Base-by-base conservation (phyloP, 1,140 invertebrate species). In the Archegozetes longisetosus region DNA sequence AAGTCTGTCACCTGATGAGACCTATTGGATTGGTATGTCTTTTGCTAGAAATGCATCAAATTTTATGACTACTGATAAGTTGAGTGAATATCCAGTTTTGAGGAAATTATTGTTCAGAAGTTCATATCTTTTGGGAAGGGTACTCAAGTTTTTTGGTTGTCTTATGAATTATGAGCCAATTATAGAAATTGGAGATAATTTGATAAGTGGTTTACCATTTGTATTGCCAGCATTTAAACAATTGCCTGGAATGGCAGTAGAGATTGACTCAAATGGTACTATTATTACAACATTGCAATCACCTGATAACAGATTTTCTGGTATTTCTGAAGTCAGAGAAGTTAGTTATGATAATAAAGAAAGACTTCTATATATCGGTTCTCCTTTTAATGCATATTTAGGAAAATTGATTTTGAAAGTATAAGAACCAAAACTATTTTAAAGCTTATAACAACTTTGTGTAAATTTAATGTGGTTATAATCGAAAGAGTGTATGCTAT, bases 361-460 rank as follows among this genome's bases (percentile, higher is more conserved):
- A 32, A 1, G 29, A 58, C 14, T 32, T 6, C 25, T 83, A 2
- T 83, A 79, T 69, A 66, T 84, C 0, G 82, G 86, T 14, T 82
- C 79, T n/a, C 84, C 84, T 4, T 78, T 77, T 62, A 79, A 80
- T 66, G 70, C 80, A 24, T 84, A 77, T 65, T 69, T 88, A 49
- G 80, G 74, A 3, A 75, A 78, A 64, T n/a, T n/a, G n/a, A n/a
- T n/a, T n/a, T n/a, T n/a, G n/a, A n/a, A n/a, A n/a, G n/a, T n/a
- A n/a, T n/a, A n/a, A n/a, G n/a, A n/a, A n/a, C n/a, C n/a, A n/a
- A n/a, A n/a, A n/a, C n/a, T n/a, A n/a, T n/a, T n/a, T n/a, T n/a
- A n/a, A n/a, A n/a, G n/a, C n/a, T n/a, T n/a, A n/a, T n/a, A n/a
- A n/a, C n/a, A n/a, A n/a, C n/a, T n/a, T n/a, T n/a, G n/a, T n/a